Base-by-base conservation (phyloP, 2,113 vertebrate species). In the Podarcis cretensis region DNA sequence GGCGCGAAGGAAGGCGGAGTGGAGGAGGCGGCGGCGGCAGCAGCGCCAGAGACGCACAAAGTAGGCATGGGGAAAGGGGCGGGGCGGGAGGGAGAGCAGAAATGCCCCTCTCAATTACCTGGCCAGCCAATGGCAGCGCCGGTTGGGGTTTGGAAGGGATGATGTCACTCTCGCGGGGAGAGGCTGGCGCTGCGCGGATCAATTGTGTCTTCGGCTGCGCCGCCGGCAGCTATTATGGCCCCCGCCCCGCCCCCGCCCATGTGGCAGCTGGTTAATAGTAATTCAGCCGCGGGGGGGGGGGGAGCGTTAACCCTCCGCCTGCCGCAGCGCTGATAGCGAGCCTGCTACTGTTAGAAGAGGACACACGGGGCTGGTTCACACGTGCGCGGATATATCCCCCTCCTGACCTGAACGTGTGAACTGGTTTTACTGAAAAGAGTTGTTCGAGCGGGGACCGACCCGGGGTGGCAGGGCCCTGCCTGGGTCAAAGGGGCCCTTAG, bases 101-200 rank as follows among this genome's bases (percentile, higher is more conserved):
- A 85, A 75, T 75, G 37, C 84, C 89, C 59, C 2, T 68, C 89
- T 83, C 84, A 32, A 82, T 86, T 83, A 86, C 79, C 89, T 77
- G 71, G 16, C 43, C 32, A 82, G 84, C 89, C 89, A 90, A 90
- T 90, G 76, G 89, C 84, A 57, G 79, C 27, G 89, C 89, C 9
- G 84, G 59, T 16, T 69, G 79, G 89, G 84, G 57, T 82, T 82
- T 86, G 87, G 80, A 69, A 69, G 84, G 18, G 79, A 77, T 90
- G 89, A 90, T 86, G 89, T 90, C 89, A 90, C 84, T 77, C 54
- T 10, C 65, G 77, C 43, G 77, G 30, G 66, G 35, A 25, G 71
- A 13, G 43, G 83, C 30, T 4, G 20, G 69, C 5, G 86, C 79
- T 40, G 83, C 21, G 84, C 77, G n/a, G 82, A 30, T 65, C 86